phyloP scores from a whole-genome alignment of 2,888 invertebrate species.

The Glyphotaelius pellucidus region DNA sequence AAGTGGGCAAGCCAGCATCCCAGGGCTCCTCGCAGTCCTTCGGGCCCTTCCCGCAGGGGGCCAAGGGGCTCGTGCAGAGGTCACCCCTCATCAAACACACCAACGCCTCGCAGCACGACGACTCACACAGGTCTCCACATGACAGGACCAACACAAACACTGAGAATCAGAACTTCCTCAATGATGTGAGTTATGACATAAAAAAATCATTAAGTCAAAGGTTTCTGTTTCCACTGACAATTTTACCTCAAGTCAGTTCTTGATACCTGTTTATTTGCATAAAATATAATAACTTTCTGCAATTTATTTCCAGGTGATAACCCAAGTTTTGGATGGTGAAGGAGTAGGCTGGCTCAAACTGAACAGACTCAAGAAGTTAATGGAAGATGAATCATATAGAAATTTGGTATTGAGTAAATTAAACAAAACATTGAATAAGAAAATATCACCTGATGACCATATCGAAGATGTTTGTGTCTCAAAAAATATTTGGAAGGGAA shows the following conservation, averaged over 20 bases:
- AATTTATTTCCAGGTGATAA: constrained; percentile 79
- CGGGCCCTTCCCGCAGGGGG: constrained; percentile 87
- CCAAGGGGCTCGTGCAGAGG: constrained; percentile 91
- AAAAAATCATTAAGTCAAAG: constrained; percentile 5
- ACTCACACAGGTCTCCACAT: constrained; percentile 82
- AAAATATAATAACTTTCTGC: not conserved
- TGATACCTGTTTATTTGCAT: not conserved
- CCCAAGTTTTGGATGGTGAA: constrained; percentile 92
- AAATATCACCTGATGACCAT: constrained; percentile 96
- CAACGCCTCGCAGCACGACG: constrained; percentile 82
- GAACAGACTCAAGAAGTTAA: constrained; percentile 93
- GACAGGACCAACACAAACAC: constrained; percentile 86
- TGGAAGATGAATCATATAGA: constrained; percentile 99
- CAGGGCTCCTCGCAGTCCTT: constrained; percentile 79
- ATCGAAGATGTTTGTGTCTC: constrained; percentile 97
- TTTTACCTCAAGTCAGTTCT: not conserved
- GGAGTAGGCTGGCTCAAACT: constrained; percentile 98
- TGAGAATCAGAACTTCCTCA: constrained; percentile 96
- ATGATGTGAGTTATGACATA: constrained; percentile 81
- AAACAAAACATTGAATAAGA: constrained; percentile 94
- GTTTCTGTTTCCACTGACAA: not conserved
- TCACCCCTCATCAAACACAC: constrained; percentile 93
- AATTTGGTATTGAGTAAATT: constrained; percentile 96
- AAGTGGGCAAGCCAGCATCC: constrained; percentile 75
- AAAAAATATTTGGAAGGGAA: constrained; percentile 96